These are phyloP conservation scores for Butorides virescens DNA, from an alignment of 2,113 vertebrate genomes.

Conservation along the genomic window DNA sequence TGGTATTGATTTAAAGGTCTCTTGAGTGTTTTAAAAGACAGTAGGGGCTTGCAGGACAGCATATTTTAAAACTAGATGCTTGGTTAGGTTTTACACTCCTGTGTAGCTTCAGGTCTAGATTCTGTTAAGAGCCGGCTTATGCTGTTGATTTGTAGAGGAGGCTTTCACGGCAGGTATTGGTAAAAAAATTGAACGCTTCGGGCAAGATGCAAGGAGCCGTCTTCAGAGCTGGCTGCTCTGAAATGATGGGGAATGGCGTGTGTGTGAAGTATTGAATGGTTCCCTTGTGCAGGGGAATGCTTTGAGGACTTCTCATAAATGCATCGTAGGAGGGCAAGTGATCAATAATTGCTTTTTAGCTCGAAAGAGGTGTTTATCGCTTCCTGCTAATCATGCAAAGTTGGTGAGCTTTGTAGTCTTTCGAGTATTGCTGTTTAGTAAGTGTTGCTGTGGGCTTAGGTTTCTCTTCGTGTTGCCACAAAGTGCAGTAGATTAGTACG, in stretches of 20 bases:
- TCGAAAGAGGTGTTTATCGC: background rate
- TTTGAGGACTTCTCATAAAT: conserved; percentile 1
- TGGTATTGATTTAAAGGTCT: conserved; percentile 81
- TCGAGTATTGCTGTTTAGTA: background rate
- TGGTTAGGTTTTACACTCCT: conserved; percentile 21
- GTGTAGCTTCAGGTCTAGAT: background rate
- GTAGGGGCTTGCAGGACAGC: conserved; percentile 38
- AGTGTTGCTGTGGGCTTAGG: background rate
- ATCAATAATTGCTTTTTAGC: conserved; percentile 15
- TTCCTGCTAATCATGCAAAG: background rate
- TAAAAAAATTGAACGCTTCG: background rate
- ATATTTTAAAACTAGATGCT: conserved; percentile 40
- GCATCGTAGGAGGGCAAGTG: background rate
- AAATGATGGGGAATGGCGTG: background rate
- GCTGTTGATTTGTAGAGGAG: background rate
- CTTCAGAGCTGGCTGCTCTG: background rate
- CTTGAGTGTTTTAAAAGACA: conserved; percentile 70
- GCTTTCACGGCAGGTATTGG: background rate
- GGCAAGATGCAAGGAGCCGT: background rate
- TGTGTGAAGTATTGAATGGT: background rate
- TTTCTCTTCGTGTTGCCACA: background rate
- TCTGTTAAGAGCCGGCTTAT: background rate
- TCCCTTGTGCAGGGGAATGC: accelerated
- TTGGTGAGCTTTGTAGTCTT: background rate
- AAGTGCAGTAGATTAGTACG: background rate